A percentile compares a stretch with the other conserved stretches of the same genome.
Conservation (phyloP, 2,113 vertebrate genomes). For the Isurus oxyrinchus region DNA sequence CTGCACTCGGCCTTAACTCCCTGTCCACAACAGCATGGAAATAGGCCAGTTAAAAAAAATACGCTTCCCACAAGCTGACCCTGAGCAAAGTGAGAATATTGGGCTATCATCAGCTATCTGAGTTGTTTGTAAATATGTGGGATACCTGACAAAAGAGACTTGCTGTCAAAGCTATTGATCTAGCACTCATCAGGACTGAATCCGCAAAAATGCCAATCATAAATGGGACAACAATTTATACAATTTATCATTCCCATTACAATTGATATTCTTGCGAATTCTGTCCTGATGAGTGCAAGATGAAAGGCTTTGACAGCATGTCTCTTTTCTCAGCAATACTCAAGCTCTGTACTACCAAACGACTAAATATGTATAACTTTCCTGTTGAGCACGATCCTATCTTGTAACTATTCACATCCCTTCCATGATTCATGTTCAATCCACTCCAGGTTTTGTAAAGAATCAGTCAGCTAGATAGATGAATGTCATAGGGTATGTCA, state of each 20-base stretch:
- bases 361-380: background rate
- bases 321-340: too few relatives aligned
- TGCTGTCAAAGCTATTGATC: too few relatives aligned
- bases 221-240: too few relatives aligned
- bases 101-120: background rate
- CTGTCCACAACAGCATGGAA: background rate
- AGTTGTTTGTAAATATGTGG: background rate
- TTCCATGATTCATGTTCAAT: background rate
- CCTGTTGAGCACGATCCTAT: background rate
- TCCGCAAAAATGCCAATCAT: too few relatives aligned
- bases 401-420: background rate
- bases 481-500: background rate
- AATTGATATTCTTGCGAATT: too few relatives aligned
- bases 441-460: background rate
- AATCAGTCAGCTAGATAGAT: too few relatives aligned
- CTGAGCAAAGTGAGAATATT: background rate
- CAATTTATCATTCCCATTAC: too few relatives aligned
- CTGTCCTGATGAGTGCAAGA: too few relatives aligned
- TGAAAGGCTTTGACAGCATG: too few relatives aligned
- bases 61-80: background rate
- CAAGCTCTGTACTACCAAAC: too few relatives aligned
- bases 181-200: too few relatives aligned
- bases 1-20: background rate
- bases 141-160: too few relatives aligned
- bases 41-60: background rate